These are phyloP conservation scores for Smittia aterrima DNA, from an alignment of 2,888 invertebrate genomes.

Conservation along the genomic window DNA sequence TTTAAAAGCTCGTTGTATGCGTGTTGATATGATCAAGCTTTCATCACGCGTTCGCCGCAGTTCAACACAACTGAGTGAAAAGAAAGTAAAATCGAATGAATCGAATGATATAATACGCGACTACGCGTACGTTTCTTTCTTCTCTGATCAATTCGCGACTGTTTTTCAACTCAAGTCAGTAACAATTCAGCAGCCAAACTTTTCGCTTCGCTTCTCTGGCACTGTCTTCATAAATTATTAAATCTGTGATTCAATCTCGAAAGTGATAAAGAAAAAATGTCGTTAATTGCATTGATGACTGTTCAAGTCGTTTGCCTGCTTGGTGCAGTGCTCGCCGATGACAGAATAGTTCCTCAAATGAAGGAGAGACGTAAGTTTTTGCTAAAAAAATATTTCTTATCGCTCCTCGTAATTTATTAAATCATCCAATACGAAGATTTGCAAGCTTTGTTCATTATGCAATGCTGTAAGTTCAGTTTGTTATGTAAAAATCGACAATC, in stretches of 20 bases:
- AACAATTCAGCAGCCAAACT: not conserved
- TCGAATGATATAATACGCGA: not conserved
- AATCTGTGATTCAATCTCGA: slow-evolving; percentile 1
- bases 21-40: too few species aligned
- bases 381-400: too few species aligned
- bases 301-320: not conserved
- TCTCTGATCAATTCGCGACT: not conserved
- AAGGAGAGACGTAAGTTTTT: slow-evolving; percentile 16
- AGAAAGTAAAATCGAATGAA: not conserved
- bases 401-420: not conserved
- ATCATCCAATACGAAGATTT: not conserved
- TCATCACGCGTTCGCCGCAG: too few species aligned
- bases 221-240: not conserved
- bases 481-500: not conserved
- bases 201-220: not conserved
- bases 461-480: not conserved
- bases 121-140: not conserved
- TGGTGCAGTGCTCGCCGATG: not conserved
- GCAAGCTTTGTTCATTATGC: not conserved
- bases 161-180: not conserved
- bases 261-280: not conserved
- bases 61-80: not conserved
- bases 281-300: not conserved
- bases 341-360: not conserved
- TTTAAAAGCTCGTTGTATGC: too few species aligned